A percentile compares a stretch with the other conserved stretches of the same genome.
phyloP scores from a whole-genome alignment of 2,888 invertebrate genomes.

The Chymomyza caudatula region DNA sequence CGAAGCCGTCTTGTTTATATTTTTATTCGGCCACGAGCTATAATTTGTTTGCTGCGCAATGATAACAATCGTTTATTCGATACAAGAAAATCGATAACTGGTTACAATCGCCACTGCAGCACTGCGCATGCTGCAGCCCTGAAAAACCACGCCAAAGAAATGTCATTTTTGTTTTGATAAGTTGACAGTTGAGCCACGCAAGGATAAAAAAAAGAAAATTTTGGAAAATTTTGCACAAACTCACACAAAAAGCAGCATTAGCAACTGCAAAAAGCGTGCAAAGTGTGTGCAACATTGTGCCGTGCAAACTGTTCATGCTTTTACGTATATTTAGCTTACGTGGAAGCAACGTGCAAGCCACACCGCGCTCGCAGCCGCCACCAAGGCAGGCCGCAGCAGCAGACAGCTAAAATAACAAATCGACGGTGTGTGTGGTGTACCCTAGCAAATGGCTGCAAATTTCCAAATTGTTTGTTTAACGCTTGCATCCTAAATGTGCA shows the following conservation, averaged over 20 bases:
- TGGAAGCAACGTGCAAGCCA: conserved; percentile 56
- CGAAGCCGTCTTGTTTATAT: neutral
- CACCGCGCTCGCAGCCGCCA: conserved; percentile 27
- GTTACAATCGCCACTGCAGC: conserved; percentile 38
- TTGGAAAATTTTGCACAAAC: conserved; percentile 36
- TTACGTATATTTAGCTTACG: conserved; percentile 54
- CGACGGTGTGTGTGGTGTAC: conserved; percentile 40
- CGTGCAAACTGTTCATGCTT: conserved; percentile 42
- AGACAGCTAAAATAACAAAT: conserved; percentile 73
- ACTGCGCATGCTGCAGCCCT: conserved; percentile 50
- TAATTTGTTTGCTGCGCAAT: conserved; percentile 28
- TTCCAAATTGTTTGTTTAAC: conserved; percentile 43
- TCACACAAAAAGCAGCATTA: conserved; percentile 52
- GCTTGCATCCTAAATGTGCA: conserved; percentile 35
- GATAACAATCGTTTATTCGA: conserved; percentile 31
- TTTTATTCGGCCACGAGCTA: neutral
- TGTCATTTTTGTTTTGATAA: conserved; percentile 76
- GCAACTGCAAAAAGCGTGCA: conserved; percentile 47
- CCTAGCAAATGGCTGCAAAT: conserved; percentile 51
- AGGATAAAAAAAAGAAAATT: conserved; percentile 58
- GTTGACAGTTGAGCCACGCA: conserved; percentile 56
- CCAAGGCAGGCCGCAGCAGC: conserved; percentile 45
- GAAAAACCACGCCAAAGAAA: conserved; percentile 62
- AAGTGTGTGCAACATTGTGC: conserved; percentile 49
- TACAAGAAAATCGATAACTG: conserved; percentile 26